phyloP scores from a whole-genome alignment of 2,888 invertebrate species.

The Folsomia candida region DNA sequence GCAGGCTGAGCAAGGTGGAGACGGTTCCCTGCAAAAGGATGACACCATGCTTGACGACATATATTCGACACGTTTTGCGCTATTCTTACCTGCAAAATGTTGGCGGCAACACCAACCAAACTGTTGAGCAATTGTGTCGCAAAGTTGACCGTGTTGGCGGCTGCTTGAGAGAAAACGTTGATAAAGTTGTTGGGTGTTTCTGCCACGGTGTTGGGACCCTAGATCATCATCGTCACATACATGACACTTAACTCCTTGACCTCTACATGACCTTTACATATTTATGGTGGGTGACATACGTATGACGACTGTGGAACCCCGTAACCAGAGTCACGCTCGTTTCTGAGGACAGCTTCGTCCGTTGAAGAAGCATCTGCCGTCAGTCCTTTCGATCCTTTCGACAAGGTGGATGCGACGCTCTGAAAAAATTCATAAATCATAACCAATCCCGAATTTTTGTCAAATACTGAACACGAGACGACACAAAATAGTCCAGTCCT shows the following conservation, averaged over 20 bases:
- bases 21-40: conserved; percentile 49
- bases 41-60: too few species aligned
- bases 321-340: conserved; percentile 45
- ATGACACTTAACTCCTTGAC: neutral
- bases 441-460: neutral
- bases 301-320: conserved; percentile 23
- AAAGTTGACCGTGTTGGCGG: conserved; percentile 51
- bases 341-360: conserved; percentile 49
- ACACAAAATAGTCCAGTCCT: too few species aligned
- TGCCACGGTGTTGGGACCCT: conserved; percentile 50
- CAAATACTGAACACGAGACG: too few species aligned
- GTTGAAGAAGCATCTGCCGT: conserved; percentile 50
- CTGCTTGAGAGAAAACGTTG: conserved; percentile 51
- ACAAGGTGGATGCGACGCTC: conserved; percentile 50
- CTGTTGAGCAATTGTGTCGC: conserved; percentile 51
- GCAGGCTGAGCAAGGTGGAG: conserved; percentile 49
- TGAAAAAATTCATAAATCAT: conserved; percentile 16
- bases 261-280: conserved; percentile 21
- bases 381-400: conserved; percentile 50
- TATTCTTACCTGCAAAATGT: conserved; percentile 50
- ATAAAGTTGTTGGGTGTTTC: conserved; percentile 51
- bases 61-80: neutral
- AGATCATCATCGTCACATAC: neutral
- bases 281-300: conserved; percentile 47
- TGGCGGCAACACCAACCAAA: conserved; percentile 51